Evolutionary conservation across 2,888 invertebrate genomes (phyloP).

Genomic region (Rhabditoides inermis): DNA sequence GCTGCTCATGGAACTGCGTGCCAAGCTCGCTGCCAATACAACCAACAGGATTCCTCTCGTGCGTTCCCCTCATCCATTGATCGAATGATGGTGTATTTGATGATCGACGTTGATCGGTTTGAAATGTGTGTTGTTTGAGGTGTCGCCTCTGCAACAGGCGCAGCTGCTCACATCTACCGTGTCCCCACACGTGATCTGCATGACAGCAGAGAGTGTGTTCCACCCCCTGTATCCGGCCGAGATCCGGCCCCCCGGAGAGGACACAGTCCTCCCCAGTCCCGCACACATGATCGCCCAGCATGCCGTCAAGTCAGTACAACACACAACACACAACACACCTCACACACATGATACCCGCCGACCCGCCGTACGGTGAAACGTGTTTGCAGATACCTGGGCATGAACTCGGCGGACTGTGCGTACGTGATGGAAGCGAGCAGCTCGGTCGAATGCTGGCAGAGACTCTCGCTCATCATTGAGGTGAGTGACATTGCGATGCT

Average conservation of each 20-base stretch:
- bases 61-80: conserved; percentile 1
- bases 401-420: conserved; percentile 29
- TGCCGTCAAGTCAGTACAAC: conserved; percentile 29
- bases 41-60: conserved; percentile 39
- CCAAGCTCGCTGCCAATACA: conserved; percentile 25
- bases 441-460: conserved; percentile 40
- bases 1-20: conserved; percentile 46
- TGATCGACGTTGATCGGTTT: not conserved
- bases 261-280: conserved; percentile 31
- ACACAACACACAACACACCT: too few species aligned
- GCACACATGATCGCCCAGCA: conserved; percentile 40
- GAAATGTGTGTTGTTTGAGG: conserved; percentile 6
- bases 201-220: conserved; percentile 48
- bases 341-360: too few species aligned
- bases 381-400: conserved; percentile 28
- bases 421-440: conserved; percentile 32
- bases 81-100: not conserved
- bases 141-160: conserved; percentile 16
- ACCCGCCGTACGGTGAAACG: too few species aligned
- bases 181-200: conserved; percentile 46
- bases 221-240: conserved; percentile 49
- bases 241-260: conserved; percentile 22
- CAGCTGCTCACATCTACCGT: conserved; percentile 25
- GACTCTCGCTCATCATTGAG: conserved; percentile 36
- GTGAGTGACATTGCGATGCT: too few species aligned